Conservation (phyloP, 1,140 invertebrate genomes). For the Drosophila ohnishii region DNA sequence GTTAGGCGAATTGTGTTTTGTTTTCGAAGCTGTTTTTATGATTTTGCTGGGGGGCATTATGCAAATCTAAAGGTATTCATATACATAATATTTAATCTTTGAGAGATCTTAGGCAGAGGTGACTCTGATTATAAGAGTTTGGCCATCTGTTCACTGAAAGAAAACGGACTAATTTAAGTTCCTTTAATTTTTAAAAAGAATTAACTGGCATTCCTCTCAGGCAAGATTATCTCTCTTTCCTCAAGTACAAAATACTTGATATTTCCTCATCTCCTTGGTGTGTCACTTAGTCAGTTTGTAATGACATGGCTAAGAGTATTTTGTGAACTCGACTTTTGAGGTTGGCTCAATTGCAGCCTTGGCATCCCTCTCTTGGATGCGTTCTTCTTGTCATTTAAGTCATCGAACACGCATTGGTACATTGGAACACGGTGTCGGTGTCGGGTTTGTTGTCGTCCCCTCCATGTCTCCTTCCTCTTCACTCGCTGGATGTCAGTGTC, state of each 20-base stretch:
- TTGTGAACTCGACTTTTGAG: conserved; percentile 60
- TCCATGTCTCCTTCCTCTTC: conserved; percentile 10
- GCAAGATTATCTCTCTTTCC: neutral
- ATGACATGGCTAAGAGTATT: conserved; percentile 79
- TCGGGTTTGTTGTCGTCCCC: conserved; percentile 34
- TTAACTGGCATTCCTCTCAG: neutral
- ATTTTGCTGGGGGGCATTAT: conserved; percentile 47
- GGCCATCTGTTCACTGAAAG: neutral
- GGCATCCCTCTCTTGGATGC: conserved; percentile 20
- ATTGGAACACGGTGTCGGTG: conserved; percentile 70
- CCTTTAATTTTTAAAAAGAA: neutral
- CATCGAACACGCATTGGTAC: conserved; percentile 83
- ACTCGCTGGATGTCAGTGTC: conserved; percentile 67
- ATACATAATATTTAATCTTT: conserved; percentile 16
- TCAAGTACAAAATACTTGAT: conserved; percentile 1
- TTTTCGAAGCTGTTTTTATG: conserved; percentile 35
- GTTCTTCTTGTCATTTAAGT: conserved; percentile 78
- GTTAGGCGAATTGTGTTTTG: conserved; percentile 11
- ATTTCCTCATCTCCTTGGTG: conserved; percentile 18
- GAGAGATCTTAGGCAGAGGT: conserved; percentile 12
- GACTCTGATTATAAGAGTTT: neutral
- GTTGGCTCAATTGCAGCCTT: conserved; percentile 36
- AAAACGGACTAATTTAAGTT: neutral
- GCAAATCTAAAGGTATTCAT: conserved; percentile 52
- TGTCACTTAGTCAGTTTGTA: conserved; percentile 76